Base-by-base conservation (phyloP, 2,113 vertebrate species). In the Spea bombifrons region DNA sequence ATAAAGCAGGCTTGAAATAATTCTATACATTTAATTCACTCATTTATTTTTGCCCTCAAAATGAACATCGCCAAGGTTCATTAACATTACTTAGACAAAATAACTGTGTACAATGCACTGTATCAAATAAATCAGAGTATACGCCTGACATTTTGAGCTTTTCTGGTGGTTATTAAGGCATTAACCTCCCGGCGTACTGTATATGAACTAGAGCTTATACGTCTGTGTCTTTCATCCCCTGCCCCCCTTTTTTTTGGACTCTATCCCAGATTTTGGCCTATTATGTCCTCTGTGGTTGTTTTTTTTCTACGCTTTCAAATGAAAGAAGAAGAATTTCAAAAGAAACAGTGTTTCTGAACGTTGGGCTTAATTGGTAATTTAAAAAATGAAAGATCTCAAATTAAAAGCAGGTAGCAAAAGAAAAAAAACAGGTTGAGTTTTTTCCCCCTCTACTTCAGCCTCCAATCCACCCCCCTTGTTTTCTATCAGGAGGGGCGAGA, bases 331-430 rank as follows among this genome's bases (percentile, higher is more conserved):
- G 30, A 30, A 30, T 30, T n/a, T 30, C 30, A 30, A 30, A 30
- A 30, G 30, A 30, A 30, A 30, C 69, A 7, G 44, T 80, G 71
- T 80, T 73, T 80, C 57, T 67, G 17, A 74, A 49, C 47, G 15
- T 80, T 57, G 67, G 67, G 16, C 45, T 48, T 74, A 80, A 80
- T 74, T 80, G 71, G 71, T 74, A 80, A 74, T 80, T 80, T 73
- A 57, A 66, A 79, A 79, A 79, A 79, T 67, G 7, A 68, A 80
- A 80, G 64, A 63, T 68, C 65, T 74, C 10, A 48, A 57, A 80
- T 59, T 73, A 45, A 66, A 74, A 80, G 71, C 63, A 80, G 71
- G 71, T 80, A 74, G 12, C 52, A 57, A 45, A 73, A 53, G 64
- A 45, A 74, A 13, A n/a, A 30, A 30, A 68, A 74, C 52, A 73